phyloP scores from a whole-genome alignment of 2,888 invertebrate species.

The Eupithecia inturbata region DNA sequence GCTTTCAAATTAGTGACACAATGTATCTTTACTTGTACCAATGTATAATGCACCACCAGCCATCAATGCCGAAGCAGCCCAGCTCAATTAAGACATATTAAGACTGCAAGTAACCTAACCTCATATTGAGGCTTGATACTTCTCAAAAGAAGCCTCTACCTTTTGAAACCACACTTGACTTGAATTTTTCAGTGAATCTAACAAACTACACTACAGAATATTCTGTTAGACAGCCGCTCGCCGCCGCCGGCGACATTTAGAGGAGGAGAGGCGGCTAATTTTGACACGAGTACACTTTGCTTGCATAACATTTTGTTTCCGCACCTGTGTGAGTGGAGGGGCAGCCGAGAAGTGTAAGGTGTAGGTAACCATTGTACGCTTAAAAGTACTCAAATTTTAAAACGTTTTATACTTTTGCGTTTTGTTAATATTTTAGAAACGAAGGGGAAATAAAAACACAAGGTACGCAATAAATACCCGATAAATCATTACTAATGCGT shows the following conservation, averaged over 20 bases:
- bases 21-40: too few species aligned
- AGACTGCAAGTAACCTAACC: neutral
- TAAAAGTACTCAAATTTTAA: neutral
- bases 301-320: neutral
- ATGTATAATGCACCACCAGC: too few species aligned
- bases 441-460: neutral
- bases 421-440: neutral
- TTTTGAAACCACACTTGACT: neutral
- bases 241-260: neutral
- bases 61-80: too few species aligned
- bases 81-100: neutral
- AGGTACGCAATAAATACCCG: neutral
- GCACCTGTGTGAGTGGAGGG: neutral
- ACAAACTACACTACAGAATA: neutral
- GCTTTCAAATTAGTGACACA: too few species aligned
- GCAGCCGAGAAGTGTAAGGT: neutral
- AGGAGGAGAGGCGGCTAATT: constrained; percentile 37
- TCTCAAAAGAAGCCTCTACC: neutral
- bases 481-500: neutral
- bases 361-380: neutral
- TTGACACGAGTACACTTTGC: constrained; percentile 18
- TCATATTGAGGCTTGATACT: neutral
- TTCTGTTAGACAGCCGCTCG: neutral
- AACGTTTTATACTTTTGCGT: neutral
- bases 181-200: neutral